A percentile compares a stretch with the other conserved stretches of the same genome.
phyloP scores from a whole-genome alignment of 2,888 invertebrate species.

The Callimorpha dominula region DNA sequence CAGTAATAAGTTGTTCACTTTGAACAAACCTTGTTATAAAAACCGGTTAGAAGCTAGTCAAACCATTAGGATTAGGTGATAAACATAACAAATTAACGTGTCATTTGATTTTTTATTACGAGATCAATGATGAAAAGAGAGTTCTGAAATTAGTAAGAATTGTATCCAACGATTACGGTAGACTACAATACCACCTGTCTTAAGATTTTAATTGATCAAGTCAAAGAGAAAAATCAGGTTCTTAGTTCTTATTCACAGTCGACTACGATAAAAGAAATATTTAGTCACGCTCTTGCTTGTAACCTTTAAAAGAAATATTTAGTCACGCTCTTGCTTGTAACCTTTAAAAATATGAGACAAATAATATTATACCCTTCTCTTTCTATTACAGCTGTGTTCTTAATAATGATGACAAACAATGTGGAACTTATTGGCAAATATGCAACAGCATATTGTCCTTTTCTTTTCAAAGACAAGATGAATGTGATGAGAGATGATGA shows the following conservation, averaged over 20 bases:
- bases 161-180: constrained; percentile 1
- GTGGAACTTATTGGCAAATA: background rate
- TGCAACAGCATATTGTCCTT: background rate
- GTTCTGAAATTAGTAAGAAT: background rate
- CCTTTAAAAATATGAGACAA: too few species aligned
- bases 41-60: background rate
- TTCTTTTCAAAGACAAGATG: background rate
- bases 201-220: background rate
- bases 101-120: background rate
- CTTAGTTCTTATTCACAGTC: background rate
- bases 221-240: too few species aligned
- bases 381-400: background rate
- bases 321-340: background rate
- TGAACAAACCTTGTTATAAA: too few species aligned
- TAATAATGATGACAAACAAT: background rate
- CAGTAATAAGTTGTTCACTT: too few species aligned
- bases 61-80: background rate
- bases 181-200: constrained; percentile 12
- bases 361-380: too few species aligned
- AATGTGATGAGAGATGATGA: background rate
- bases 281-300: background rate
- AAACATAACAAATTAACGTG: too few species aligned
- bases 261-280: constrained; percentile 4
- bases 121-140: background rate
- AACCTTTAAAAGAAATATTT: background rate